Evolutionary conservation across 2,797 vertebrate genomes (phyloP), one percentile per base, ranked within the genome.

Genomic region (Pipistrellus pygmaeus): DNA sequence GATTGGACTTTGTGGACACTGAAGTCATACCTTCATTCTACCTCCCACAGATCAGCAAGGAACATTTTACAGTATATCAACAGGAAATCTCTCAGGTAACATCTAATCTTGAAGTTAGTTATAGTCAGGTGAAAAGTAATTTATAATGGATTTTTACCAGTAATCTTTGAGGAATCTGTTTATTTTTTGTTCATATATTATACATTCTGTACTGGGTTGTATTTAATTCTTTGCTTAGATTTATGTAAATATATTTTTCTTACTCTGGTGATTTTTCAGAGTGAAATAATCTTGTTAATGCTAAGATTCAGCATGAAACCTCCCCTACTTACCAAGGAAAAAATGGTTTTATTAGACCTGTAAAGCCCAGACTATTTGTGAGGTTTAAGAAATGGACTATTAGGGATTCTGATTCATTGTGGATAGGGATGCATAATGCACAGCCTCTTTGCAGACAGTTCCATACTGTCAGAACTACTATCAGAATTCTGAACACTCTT

Each of bases 41-140:
- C 99, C 99, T 99, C 98, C 99, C 99, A 97, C 98, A 98, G 98
- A 99, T 99, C 98, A 99, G 98, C 98, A 98, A 99, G 98, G 99
- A 99, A 93, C 97, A 99, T 98, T 99, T 99, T 97, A 97, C 96
- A 85, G 96, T 97, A 21, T 99, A 99, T 98, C 98, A 99, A 97
- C 99, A 99, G 97, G 99, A 99, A 97, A 99, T 98, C 64, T 96
- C 98, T 96, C 99, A 99, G 99, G 99, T 99, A 98, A 98, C 96
- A 88, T 18, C 68, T 76, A n/a, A 71, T 75, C 25, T 85, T 88
- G 57, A 89, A 89, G 30, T 60, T 91, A 75, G 17, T 91, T 87
- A 64, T 35, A 69, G n/a, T 89, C 62, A 91, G 51, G 25, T 86
- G 64, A 85, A 93, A 95, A 91, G 30, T 53, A 77, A 73, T n/a